Conservation (phyloP, 2,113 vertebrate genomes). For the Platysteira castanea region DNA sequence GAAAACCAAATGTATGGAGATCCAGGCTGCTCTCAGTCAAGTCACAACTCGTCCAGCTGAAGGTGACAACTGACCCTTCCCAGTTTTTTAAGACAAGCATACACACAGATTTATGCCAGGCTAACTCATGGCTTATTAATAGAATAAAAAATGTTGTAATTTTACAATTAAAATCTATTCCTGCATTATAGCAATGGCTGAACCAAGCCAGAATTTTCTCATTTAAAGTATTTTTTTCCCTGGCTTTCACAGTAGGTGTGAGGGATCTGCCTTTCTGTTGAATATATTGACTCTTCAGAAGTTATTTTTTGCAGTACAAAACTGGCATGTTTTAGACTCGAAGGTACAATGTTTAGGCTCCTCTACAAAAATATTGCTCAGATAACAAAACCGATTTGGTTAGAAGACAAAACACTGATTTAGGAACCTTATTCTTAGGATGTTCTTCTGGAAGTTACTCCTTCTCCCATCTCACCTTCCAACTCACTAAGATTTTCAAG, state of each 20-base stretch:
- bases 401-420: not conserved
- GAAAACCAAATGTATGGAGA: rapidly evolving
- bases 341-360: not conserved
- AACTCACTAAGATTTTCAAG: not conserved
- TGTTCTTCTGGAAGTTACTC: not conserved
- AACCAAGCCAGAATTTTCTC: not conserved
- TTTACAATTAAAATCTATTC: not conserved
- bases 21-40: not conserved
- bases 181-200: not conserved
- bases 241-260: not conserved
- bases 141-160: not conserved
- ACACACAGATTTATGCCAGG: not conserved
- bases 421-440: not conserved
- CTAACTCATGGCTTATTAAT: not conserved
- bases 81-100: not conserved
- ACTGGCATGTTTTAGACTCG: not conserved
- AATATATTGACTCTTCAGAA: not conserved
- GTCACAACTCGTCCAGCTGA: not conserved
- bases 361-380: not conserved
- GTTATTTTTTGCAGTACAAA: rapidly evolving
- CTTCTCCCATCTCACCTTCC: not conserved
- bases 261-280: not conserved
- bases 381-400: not conserved
- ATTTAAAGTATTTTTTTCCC: not conserved
- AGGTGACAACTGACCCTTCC: not conserved